Evolutionary conservation across 1,140 invertebrate genomes (phyloP), one percentile per base, ranked within the genome.

Genomic region (Halesus radiatus): DNA sequence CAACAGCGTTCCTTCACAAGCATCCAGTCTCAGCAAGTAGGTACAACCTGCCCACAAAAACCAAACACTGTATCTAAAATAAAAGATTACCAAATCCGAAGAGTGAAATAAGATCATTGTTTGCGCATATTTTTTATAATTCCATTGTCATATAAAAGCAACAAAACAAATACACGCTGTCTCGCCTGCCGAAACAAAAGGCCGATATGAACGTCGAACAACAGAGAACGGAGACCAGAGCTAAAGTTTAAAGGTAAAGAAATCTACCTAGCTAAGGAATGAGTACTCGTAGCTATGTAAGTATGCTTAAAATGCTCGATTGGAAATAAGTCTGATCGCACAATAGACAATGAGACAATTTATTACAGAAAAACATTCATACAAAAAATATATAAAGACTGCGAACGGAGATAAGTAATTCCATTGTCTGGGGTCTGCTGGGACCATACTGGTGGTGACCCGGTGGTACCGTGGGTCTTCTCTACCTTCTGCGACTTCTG

Each of bases 291-390:
- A 45, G 37, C 37, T 45, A 45, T 72, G 68, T 77, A 66, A 77
- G 75, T 64, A 77, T 77, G 76, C 76, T 83, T 80, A 80, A 83
- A 83, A 83, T 78, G 68, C 68, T 22, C 81, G 76, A 83, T 83
- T 74, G 76, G 70, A 79, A 81, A 83, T 83, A 81, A 81, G 77
- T 54, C 73, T 75, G 82, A 81, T 83, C 74, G 77, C 77, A 83
- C 82, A 81, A 83, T 83, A 83, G 82, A 83, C 82, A 83, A 83
- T 83, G 82, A 81, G 82, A 83, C 82, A 83, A 83, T 83, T 83
- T 83, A 83, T 83, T 83, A 83, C 80, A 32, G 68, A 81, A 81
- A 83, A 83, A 79, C 73, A 79, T 81, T 83, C 79, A 81, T 83
- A 83, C 76, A 78, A 70, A 81, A 76, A 79, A 81, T 80, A 79